Conservation (phyloP, 2,113 vertebrate species). For the Tyrannus savana region DNA sequence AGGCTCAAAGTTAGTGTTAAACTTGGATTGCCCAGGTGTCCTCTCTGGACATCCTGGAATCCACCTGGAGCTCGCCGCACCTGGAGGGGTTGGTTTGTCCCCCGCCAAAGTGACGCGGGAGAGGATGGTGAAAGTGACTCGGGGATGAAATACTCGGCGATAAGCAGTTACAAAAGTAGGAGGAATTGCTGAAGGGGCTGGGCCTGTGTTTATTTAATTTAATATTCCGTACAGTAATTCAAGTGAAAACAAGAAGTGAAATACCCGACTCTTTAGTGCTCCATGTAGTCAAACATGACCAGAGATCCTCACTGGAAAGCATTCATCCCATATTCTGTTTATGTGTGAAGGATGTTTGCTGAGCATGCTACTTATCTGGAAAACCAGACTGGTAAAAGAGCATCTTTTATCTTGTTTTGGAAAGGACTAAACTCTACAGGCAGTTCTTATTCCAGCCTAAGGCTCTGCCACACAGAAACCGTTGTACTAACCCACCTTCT, state of each 20-base stretch:
- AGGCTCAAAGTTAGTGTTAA: no score
- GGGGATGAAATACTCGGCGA: no score
- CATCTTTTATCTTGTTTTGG: neutral
- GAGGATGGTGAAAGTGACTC: neutral
- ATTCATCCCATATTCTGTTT: neutral
- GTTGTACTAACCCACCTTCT: neutral
- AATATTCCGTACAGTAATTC: neutral
- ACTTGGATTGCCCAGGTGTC: no score
- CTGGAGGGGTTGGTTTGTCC: neutral
- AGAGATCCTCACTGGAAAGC: neutral
- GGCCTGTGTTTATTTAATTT: no score
- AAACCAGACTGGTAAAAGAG: neutral
- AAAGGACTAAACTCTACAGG: neutral
- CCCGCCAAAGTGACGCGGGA: no score
- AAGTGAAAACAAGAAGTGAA: neutral
- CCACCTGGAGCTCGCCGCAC: rapidly evolving
- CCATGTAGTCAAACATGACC: neutral
- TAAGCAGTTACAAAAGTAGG: no score
- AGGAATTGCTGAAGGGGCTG: neutral
- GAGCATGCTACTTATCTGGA: neutral
- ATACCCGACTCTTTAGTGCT: neutral
- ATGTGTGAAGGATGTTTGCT: neutral
- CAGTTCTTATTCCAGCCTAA: neutral
- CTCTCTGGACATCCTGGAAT: neutral
- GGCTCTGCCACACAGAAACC: neutral